Percentiles rank a stretch among this genome's conserved stretches.
Conservation (phyloP, 2,888 invertebrate genomes). For the Dermolepida albohirtum region DNA sequence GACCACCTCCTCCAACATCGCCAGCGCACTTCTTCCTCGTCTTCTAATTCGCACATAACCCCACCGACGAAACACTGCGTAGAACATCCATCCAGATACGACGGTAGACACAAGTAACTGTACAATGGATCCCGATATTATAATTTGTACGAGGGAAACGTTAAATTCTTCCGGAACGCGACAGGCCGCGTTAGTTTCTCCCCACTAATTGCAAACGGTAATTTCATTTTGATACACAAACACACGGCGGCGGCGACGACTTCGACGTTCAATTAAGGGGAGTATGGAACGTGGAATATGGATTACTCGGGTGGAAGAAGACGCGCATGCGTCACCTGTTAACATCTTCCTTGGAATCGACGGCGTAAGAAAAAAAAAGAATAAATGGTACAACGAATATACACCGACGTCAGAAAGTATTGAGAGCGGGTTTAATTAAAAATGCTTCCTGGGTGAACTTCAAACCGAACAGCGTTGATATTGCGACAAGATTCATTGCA, state of each 20-base stretch:
- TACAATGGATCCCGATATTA: no score
- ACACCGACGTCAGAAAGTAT: conserved; percentile 19
- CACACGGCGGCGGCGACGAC: neutral
- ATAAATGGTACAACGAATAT: neutral
- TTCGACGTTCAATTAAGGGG: conserved; percentile 36
- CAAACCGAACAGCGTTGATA: no score
- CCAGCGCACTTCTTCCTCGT: conserved; percentile 4
- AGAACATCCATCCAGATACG: no score
- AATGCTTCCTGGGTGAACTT: no score
- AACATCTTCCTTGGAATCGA: conserved; percentile 43
- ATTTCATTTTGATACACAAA: neutral
- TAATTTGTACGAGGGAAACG: no score
- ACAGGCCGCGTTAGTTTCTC: no score
- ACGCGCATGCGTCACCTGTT: conserved; percentile 49
- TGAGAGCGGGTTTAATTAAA: neutral
- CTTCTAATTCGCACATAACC: conserved; percentile 23
- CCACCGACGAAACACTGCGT: neutral
- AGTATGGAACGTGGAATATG: conserved; percentile 43
- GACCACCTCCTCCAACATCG: conserved; percentile 7
- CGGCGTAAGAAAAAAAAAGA: neutral
- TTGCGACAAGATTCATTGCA: no score
- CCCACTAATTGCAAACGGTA: no score
- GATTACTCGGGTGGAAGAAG: conserved; percentile 43
- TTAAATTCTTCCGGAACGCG: no score
- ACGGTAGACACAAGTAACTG: no score